These are phyloP conservation scores for Amazona finschi DNA, from an alignment of 2,797 vertebrate genomes.

Conservation along the genomic window DNA sequence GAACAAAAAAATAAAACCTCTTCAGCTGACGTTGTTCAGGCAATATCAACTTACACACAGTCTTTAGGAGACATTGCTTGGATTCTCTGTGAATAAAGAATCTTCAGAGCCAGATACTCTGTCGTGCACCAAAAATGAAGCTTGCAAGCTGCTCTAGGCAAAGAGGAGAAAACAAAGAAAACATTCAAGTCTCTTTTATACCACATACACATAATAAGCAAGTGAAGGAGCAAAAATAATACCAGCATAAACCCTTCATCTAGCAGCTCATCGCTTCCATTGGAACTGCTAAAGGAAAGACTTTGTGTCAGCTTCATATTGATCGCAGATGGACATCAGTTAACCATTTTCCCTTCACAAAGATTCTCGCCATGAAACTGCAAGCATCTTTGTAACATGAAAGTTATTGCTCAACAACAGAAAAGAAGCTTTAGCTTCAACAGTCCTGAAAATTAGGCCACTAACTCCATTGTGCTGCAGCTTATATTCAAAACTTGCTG, in stretches of 20 bases:
- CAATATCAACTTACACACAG: background rate
- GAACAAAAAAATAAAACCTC: background rate
- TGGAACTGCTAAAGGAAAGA: slow-evolving; percentile 4
- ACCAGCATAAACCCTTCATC: background rate
- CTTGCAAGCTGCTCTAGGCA: background rate
- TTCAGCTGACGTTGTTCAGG: background rate
- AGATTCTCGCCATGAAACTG: background rate
- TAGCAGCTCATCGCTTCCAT: background rate
- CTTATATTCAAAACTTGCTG: background rate
- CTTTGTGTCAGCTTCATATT: background rate
- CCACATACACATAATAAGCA: background rate
- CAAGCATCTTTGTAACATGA: background rate
- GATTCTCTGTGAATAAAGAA: background rate
- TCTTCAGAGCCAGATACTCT: background rate
- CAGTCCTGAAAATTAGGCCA: background rate
- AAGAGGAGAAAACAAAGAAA: slow-evolving; percentile 30
- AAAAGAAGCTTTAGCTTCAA: slow-evolving; percentile 5
- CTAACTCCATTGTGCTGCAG: background rate
- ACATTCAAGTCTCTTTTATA: background rate
- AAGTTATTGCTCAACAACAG: background rate
- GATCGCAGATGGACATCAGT: slow-evolving; percentile 13
- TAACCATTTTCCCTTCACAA: slow-evolving; percentile 4
- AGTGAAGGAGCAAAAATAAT: slow-evolving; percentile 20
- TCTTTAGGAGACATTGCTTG: background rate
- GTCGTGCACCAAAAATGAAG: background rate